Conservation (phyloP, 92 coral and sea anemone species). For the Montipora capitata region DNA sequence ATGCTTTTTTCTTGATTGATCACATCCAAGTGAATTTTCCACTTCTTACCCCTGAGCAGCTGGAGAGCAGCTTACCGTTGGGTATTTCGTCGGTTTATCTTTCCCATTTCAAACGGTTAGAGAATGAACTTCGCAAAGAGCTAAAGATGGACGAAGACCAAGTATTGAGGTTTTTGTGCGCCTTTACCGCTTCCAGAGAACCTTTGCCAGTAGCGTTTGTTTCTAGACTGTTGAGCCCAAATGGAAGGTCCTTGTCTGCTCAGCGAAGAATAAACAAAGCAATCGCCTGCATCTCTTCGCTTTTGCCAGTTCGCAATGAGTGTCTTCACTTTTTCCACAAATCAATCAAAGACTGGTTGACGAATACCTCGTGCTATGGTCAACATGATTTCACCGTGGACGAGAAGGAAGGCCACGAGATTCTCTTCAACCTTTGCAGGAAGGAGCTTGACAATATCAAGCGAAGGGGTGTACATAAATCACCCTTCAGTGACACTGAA, state of each 20-base stretch:
- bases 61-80: background rate
- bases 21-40: background rate
- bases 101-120: conserved; percentile 1
- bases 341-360: conserved; percentile 75
- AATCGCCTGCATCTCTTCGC: conserved; percentile 46
- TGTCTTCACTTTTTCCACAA: conserved; percentile 70
- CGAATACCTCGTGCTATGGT: background rate
- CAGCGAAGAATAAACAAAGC: conserved; percentile 23
- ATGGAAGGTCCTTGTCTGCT: background rate
- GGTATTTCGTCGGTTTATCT: conserved; percentile 20
- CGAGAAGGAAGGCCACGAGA: conserved; percentile 56
- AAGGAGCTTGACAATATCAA: conserved; percentile 27
- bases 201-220: conserved; percentile 27
- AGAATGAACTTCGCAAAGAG: conserved; percentile 23
- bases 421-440: conserved; percentile 53
- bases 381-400: conserved; percentile 47
- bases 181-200: conserved; percentile 6
- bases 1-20: conserved; percentile 5
- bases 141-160: conserved; percentile 22
- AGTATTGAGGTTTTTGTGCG: background rate
- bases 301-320: conserved; percentile 56
- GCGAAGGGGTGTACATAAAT: background rate
- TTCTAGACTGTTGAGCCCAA: background rate
- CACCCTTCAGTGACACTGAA: conserved; percentile 2
- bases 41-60: background rate